These are phyloP conservation scores for Poecilia gillii DNA, from an alignment of 2,797 vertebrate species.

Conservation along the genomic window DNA sequence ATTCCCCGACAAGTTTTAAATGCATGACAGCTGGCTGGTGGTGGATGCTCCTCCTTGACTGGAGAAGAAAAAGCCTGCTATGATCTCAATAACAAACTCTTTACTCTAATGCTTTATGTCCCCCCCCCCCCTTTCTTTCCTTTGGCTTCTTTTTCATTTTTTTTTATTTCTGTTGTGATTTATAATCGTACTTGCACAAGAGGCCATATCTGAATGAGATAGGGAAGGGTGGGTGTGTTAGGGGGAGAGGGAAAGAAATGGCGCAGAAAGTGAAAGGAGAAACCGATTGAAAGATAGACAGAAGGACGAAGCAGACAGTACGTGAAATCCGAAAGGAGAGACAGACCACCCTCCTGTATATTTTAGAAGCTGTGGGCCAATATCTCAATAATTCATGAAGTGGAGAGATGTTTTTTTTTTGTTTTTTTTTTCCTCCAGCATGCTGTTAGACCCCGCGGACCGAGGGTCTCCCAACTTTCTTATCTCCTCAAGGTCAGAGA, in stretches of 20 bases:
- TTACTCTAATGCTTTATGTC: conserved; percentile 34
- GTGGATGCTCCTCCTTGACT: conserved; percentile 55
- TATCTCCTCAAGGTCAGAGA: conserved; percentile 73
- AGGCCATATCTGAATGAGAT: conserved; percentile 46
- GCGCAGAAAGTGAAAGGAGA: conserved; percentile 30
- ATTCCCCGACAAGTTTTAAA: conserved; percentile 71
- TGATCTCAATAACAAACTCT: conserved; percentile 70
- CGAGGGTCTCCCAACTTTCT: conserved; percentile 75
- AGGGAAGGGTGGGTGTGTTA: not conserved
- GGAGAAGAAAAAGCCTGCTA: conserved; percentile 50
- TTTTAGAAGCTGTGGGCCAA: conserved; percentile 86
- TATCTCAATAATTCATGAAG: conserved; percentile 90
- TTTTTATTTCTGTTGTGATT: conserved; percentile 66
- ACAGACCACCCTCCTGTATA: conserved; percentile 80
- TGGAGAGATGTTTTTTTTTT: conserved; percentile 69
- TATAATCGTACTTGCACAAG: conserved; percentile 41
- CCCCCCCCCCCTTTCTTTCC: not conserved
- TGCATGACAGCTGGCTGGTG: conserved; percentile 76
- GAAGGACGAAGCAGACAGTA: conserved; percentile 66
- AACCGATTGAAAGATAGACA: conserved; percentile 60
- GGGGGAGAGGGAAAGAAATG: not conserved
- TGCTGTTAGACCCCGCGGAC: conserved; percentile 71
- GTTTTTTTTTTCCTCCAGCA: conserved; percentile 49
- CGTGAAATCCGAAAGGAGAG: conserved; percentile 66
- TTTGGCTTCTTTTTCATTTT: not conserved